Evolutionary conservation across 2,888 invertebrate genomes (phyloP).

Genomic region (Micropterix aruncella): DNA sequence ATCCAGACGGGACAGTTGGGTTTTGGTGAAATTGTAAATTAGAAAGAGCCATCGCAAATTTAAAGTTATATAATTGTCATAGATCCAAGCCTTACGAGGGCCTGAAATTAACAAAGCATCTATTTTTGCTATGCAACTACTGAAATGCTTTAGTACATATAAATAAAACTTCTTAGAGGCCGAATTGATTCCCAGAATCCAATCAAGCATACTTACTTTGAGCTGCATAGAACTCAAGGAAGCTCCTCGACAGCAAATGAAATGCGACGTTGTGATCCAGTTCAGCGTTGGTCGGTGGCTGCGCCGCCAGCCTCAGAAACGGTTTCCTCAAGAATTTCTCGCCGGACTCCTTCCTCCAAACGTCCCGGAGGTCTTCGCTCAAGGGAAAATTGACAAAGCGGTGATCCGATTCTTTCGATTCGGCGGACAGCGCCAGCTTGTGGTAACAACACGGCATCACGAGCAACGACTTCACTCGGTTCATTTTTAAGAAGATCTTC

Average conservation of each 20-base stretch:
- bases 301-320: conserved; percentile 59
- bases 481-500: conserved; percentile 45
- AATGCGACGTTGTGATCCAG: conserved; percentile 29
- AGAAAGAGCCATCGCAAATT: no score
- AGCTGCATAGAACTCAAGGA: conserved; percentile 43
- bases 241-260: conserved; percentile 44
- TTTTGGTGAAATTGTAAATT: no score
- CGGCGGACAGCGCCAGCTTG: conserved; percentile 32
- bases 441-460: conserved; percentile 75
- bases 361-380: conserved; percentile 33
- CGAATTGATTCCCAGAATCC: no score
- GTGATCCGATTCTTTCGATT: conserved; percentile 3
- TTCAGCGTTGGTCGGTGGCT: conserved; percentile 44
- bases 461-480: conserved; percentile 38
- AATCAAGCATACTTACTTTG: no score
- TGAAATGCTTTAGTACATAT: no score
- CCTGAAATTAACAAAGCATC: no score
- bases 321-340: conserved; percentile 39
- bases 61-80: no score
- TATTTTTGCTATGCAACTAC: no score
- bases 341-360: conserved; percentile 21
- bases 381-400: conserved; percentile 54
- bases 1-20: no score
- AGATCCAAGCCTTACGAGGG: no score
- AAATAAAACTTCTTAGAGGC: no score